phyloP scores from a whole-genome alignment of 1,140 invertebrate species.

The Maconellicoccus hirsutus region DNA sequence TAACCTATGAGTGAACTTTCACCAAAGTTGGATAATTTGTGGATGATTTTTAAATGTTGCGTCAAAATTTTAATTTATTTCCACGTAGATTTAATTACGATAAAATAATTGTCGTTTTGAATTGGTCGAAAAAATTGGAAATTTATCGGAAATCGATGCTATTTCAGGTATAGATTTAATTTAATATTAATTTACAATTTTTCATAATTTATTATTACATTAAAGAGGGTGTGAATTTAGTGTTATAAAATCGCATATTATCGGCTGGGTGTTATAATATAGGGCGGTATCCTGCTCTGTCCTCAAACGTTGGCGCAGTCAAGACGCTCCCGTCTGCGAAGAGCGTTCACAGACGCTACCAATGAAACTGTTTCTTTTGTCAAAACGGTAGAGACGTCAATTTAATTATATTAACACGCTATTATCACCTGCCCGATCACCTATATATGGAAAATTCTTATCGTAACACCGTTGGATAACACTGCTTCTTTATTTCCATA shows the following conservation, averaged over 20 bases:
- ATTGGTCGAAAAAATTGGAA: too few species aligned
- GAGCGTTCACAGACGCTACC: conserved; percentile 76
- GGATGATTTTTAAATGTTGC: too few species aligned
- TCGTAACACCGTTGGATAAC: background rate
- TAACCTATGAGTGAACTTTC: background rate
- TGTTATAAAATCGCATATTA: conserved; percentile 12
- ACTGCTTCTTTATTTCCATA: background rate
- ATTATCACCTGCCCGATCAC: conserved; percentile 23
- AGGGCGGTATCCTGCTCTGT: conserved; percentile 68
- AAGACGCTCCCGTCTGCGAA: conserved; percentile 62
- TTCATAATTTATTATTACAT: too few species aligned
- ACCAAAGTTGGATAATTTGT: background rate
- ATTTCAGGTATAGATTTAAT: too few species aligned
- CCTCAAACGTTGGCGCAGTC: conserved; percentile 75
- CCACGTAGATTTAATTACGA: too few species aligned
- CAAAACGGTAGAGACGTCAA: conserved; percentile 57
- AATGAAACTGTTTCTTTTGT: conserved; percentile 68
- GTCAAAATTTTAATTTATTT: too few species aligned
- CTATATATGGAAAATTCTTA: background rate
- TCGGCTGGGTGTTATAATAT: conserved; percentile 33
- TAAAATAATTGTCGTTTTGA: too few species aligned
- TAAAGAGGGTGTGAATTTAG: background rate
- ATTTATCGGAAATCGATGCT: too few species aligned
- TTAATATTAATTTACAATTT: too few species aligned
- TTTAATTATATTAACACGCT: conserved; percentile 21